Conservation (phyloP, 2,797 vertebrate species). For the Silurus aristotelis region DNA sequence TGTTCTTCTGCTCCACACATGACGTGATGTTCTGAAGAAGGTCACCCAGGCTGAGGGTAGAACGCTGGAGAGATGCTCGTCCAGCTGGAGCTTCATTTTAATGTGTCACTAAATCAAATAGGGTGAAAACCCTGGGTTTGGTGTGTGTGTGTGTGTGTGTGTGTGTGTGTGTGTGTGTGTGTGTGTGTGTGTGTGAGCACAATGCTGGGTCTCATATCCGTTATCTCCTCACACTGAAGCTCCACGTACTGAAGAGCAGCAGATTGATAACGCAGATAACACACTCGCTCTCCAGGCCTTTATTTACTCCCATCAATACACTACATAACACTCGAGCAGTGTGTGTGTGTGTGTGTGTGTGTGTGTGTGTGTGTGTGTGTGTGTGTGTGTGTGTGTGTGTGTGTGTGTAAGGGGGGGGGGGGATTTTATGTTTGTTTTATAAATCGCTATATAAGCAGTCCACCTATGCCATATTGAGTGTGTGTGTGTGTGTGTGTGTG, state of each 20-base stretch:
- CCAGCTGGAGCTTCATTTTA: background rate
- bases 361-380: constrained; percentile 24
- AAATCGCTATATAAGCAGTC: background rate
- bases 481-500: constrained; percentile 34
- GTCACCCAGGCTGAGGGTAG: background rate
- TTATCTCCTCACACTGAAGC: background rate
- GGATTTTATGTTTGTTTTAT: background rate
- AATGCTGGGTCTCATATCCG: background rate
- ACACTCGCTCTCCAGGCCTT: background rate
- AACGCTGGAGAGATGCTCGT: background rate
- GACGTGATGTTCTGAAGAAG: background rate
- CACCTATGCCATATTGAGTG: background rate
- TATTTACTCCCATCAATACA: background rate
- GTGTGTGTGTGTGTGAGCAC: background rate
- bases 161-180: background rate
- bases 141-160: background rate
- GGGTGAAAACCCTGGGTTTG: background rate
- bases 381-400: too few species aligned
- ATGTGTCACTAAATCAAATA: background rate
- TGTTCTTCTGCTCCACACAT: background rate
- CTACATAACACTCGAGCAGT: background rate
- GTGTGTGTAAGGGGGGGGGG: constrained; percentile 10
- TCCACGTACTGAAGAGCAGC: background rate
- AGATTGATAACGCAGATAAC: background rate
- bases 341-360: constrained; percentile 16